Evolutionary conservation across 1,140 invertebrate genomes (phyloP), one percentile per base, ranked within the genome.

Genomic region (Heliothis virescens): DNA sequence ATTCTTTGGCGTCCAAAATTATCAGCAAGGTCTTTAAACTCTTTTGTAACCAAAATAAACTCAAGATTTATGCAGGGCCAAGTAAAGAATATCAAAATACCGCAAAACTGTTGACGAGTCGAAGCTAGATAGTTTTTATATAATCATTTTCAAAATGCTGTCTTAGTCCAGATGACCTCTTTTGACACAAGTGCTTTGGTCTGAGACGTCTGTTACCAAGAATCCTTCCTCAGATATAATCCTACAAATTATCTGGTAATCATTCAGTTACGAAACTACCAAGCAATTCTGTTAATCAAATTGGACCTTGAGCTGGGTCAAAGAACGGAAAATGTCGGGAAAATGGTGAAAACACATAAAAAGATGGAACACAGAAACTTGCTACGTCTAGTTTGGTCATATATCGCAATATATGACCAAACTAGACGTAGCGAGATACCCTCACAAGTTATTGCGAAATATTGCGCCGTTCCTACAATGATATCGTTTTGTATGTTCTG

Each of bases 361-460:
- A 53, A 53, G 26, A 71, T 52, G 48, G 52, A 15, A 50, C 48
- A 71, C 7, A 71, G 29, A 53, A 52, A 52, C 67, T 53, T 29
- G 48, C 18, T 26, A 11, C 48, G 26, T 53, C 18, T 71, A 29
- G 15, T 29, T 29, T 18, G 1, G 13, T 26, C 48, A 18, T 13
- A 71, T 26, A 29, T 53, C n/a, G 5, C 2, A n/a, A 71, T 50
- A 71, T n/a, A n/a, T n/a, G n/a, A n/a, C n/a, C n/a, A n/a, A n/a
- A n/a, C n/a, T n/a, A n/a, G n/a, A n/a, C n/a, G n/a, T n/a, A n/a
- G n/a, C n/a, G n/a, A 21, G 47, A 21, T 52, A 71, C 29, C 52
- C 52, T 71, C 48, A 29, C 48, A 71, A 71, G 67, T 71, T 71
- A 71, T 71, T 21, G 48, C 21, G 9, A 48, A 71, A 26, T 18